A percentile compares a stretch with the other conserved stretches of the same genome.
Conservation (phyloP, 2,113 vertebrate species). For the Myotis yumanensis region DNA sequence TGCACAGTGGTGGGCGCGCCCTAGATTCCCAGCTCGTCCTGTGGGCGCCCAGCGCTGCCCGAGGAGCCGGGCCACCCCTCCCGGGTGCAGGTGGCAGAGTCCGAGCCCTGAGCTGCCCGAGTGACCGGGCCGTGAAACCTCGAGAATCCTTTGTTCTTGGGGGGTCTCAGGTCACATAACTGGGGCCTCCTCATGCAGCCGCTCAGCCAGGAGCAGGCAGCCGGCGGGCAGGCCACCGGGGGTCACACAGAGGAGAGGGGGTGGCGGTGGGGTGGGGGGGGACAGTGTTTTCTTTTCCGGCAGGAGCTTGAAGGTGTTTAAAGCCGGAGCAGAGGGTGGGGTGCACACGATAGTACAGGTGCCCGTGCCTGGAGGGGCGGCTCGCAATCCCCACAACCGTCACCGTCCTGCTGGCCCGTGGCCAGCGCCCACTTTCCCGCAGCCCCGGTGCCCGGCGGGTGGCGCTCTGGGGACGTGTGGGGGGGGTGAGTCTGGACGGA, state of each 20-base stretch:
- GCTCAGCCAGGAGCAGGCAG: accelerated
- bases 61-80: background rate
- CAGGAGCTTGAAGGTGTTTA: too few relatives aligned
- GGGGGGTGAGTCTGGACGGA: too few relatives aligned
- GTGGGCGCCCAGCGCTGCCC: accelerated
- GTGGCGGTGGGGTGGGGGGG: too few relatives aligned
- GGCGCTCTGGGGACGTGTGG: too few relatives aligned
- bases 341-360: too few relatives aligned
- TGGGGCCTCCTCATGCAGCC: accelerated
- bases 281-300: too few relatives aligned
- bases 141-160: accelerated
- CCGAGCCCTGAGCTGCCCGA: accelerated
- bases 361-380: too few relatives aligned
- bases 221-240: background rate
- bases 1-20: background rate
- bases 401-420: too few relatives aligned
- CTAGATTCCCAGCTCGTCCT: background rate
- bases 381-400: too few relatives aligned
- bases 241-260: background rate
- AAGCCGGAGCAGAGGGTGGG: too few relatives aligned
- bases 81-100: accelerated
- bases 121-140: accelerated
- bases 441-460: too few relatives aligned
- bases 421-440: too few relatives aligned
- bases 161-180: accelerated